Evolutionary conservation across 2,888 invertebrate species (phyloP).

Genomic region (Yponomeuta malinellus): DNA sequence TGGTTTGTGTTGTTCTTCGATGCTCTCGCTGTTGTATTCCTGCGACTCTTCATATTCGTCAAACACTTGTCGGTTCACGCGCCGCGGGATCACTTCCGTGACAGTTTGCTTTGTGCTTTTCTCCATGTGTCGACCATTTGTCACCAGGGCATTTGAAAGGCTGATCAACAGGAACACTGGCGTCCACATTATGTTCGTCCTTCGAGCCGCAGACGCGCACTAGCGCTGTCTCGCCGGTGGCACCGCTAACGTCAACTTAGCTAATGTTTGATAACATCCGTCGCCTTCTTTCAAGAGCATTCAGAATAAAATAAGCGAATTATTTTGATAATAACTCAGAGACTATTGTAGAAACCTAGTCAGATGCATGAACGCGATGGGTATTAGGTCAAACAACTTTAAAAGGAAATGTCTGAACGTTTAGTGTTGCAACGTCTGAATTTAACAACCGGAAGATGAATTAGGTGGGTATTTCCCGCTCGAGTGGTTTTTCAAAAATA

Average conservation of each 20-base stretch:
- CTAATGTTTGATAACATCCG: not conserved
- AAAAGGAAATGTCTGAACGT: too few relatives aligned
- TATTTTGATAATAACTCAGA: not conserved
- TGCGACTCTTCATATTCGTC: not conserved
- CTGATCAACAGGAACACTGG: conserved; percentile 26
- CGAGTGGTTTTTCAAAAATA: too few relatives aligned
- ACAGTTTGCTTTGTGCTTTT: conserved; percentile 29
- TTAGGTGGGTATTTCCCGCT: too few relatives aligned
- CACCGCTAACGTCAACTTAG: conserved; percentile 2
- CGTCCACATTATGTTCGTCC: not conserved
- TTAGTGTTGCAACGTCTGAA: too few relatives aligned
- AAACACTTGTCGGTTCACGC: not conserved
- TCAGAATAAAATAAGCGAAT: not conserved
- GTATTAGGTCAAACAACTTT: not conserved
- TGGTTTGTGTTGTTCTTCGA: not conserved
- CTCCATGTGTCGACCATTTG: conserved; percentile 36
- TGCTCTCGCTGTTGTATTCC: not conserved
- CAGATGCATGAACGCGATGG: not conserved
- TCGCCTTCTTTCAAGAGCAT: not conserved
- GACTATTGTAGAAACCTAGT: not conserved
- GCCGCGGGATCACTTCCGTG: not conserved
- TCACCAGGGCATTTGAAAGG: conserved; percentile 24
- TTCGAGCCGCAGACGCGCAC: conserved; percentile 25
- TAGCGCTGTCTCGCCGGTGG: conserved; percentile 25
- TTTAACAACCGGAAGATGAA: too few relatives aligned